phyloP scores from a whole-genome alignment of 2,888 invertebrate species.

The Lasioglossum oenotherae region DNA sequence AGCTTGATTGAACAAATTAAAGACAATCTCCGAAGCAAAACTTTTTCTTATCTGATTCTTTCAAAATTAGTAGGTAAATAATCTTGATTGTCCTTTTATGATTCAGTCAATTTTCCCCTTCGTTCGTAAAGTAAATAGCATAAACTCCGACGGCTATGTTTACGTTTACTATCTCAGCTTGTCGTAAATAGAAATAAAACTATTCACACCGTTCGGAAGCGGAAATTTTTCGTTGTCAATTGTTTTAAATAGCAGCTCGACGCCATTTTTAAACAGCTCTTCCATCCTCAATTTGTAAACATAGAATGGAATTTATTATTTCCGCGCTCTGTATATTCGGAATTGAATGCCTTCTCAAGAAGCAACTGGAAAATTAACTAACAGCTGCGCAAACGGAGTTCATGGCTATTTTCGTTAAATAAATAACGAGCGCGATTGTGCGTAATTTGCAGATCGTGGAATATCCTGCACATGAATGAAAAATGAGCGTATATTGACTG shows the following conservation, averaged over 20 bases:
- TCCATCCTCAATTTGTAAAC: neutral
- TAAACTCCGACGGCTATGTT: too few relatives aligned
- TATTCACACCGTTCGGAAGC: too few relatives aligned
- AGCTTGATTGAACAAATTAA: neutral
- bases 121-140: too few relatives aligned
- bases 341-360: neutral
- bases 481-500: neutral
- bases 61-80: neutral
- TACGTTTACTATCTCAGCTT: too few relatives aligned
- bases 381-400: neutral
- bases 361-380: neutral
- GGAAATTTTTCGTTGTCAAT: neutral
- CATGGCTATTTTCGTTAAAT: neutral
- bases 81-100: too few relatives aligned
- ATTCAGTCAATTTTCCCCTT: too few relatives aligned
- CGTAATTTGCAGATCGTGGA: neutral
- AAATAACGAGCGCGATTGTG: neutral
- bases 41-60: neutral
- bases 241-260: neutral
- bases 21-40: neutral
- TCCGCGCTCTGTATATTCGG: neutral
- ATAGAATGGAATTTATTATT: neutral
- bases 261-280: neutral
- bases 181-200: too few relatives aligned
- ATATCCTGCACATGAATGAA: neutral